Conservation (phyloP, 2,797 vertebrate genomes). For the Rhadinocentrus ornatus region DNA sequence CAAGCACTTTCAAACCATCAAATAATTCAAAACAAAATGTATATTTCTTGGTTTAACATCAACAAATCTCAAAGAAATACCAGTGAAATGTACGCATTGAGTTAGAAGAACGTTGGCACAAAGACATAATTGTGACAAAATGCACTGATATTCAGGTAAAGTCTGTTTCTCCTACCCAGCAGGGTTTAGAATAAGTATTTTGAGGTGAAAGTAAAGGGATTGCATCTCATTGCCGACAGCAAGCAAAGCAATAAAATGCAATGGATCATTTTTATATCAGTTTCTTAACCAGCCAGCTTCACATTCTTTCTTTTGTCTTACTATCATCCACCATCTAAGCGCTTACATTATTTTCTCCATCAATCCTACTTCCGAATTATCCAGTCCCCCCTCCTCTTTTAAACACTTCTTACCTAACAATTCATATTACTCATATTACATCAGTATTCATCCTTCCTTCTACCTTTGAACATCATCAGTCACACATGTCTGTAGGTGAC, state of each 20-base stretch:
- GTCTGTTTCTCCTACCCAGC: conserved; percentile 43
- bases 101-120: background rate
- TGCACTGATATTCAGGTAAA: conserved; percentile 37
- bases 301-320: conserved; percentile 20
- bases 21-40: background rate
- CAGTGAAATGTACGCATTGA: background rate
- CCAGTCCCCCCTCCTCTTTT: conserved; percentile 1
- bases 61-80: background rate
- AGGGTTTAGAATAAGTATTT: conserved; percentile 56
- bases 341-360: conserved; percentile 15
- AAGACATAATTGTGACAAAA: background rate
- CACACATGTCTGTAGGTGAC: conserved; percentile 24
- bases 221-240: conserved; percentile 51
- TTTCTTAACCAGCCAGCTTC: conserved; percentile 34
- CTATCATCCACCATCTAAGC: conserved; percentile 8
- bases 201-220: conserved; percentile 59
- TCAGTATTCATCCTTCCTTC: conserved; percentile 14
- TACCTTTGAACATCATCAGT: conserved; percentile 19
- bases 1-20: conserved; percentile 10
- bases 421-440: conserved; percentile 28
- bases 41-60: background rate
- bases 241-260: conserved; percentile 68
- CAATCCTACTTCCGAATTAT: conserved; percentile 10
- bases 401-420: conserved; percentile 22
- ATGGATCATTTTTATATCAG: conserved; percentile 67